Conservation (phyloP, 2,888 invertebrate species). For the Conchocele bisecta region DNA sequence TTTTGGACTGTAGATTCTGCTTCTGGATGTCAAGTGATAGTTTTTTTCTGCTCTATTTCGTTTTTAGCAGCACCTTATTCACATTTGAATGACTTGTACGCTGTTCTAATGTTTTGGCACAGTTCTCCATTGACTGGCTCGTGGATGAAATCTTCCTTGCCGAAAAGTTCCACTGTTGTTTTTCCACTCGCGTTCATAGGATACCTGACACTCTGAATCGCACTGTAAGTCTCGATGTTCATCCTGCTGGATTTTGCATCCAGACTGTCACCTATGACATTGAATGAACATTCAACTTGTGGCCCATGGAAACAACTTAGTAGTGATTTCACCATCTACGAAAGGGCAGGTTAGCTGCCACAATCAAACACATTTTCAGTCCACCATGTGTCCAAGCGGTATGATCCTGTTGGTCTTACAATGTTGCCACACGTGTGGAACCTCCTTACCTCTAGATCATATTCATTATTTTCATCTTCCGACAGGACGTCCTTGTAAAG, state of each 20-base stretch:
- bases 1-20: neutral
- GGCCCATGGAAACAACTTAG: no score
- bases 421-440: no score
- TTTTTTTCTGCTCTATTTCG: neutral
- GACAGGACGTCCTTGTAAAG: no score
- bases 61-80: constrained; percentile 1
- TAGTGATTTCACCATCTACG: no score
- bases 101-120: constrained; percentile 29
- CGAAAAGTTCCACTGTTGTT: constrained; percentile 21
- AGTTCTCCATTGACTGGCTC: constrained; percentile 17
- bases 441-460: no score
- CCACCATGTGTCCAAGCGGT: no score
- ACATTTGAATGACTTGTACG: neutral
- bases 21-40: neutral
- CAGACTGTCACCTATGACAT: constrained; percentile 50
- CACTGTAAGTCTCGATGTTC: constrained; percentile 39
- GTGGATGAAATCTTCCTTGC: constrained; percentile 36
- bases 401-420: no score
- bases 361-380: no score
- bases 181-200: constrained; percentile 37
- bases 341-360: no score
- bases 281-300: no score
- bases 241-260: constrained; percentile 43
- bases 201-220: constrained; percentile 57
- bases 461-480: no score